Evolutionary conservation across 1,140 invertebrate species (phyloP), one percentile per base, ranked within the genome.

Genomic region (Pachyrhynchus sulphureomaculatus): DNA sequence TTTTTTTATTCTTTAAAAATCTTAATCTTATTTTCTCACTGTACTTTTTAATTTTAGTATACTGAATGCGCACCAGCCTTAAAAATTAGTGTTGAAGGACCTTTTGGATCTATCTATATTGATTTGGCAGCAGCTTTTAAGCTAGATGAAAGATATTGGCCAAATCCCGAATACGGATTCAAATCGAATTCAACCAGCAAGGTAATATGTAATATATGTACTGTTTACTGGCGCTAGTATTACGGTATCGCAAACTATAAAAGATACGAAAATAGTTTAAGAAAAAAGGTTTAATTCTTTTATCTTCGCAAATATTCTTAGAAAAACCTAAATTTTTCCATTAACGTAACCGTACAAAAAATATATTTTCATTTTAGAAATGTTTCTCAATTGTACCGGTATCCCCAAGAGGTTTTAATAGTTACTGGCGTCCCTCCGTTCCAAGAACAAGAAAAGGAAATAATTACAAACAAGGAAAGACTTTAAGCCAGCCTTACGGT

Each of bases 341-440:
- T n/a, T n/a, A n/a, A n/a, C n/a, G n/a, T n/a, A n/a, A n/a, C n/a
- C n/a, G n/a, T n/a, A n/a, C n/a, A n/a, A n/a, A n/a, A 37, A 37
- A 13, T 13, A n/a, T 37, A 4, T 37, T 13, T 13, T 13, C 1
- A 39, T 39, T 17, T 39, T 18, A 39, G 36, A 18, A 39, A 18
- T 18, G 13, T 13, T 39, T 39, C 13, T 39, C 36, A 5, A 18
- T 39, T 13, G 36, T 39, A 39, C 36, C 36, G 13, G 2, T 39
- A 18, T 39, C 36, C 6, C 36, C 36, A 2, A 39, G 2, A 18
- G 6, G 17, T 18, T 18, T 6, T 13, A 17, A 39, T 8, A 18
- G 17, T 13, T 67, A 64, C 34, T 71, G 69, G 69, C 52, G 68
- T 49, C 48, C 49, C 67, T 15, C 68, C 68, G 0, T 70, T 70